Conservation (phyloP, 2,113 vertebrate species). For the Pyrgilauda ruficollis region DNA sequence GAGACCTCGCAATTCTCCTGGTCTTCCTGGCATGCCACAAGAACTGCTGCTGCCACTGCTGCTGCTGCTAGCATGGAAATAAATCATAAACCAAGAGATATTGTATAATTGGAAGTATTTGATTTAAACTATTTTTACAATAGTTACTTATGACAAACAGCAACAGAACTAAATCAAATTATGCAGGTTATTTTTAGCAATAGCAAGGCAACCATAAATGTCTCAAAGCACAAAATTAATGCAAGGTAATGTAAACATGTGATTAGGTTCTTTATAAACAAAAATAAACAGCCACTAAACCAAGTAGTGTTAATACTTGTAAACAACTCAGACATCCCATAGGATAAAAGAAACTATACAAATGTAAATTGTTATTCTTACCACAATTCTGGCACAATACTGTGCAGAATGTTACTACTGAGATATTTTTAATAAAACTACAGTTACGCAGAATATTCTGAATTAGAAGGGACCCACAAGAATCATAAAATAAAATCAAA, state of each 20-base stretch:
- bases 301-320: neutral
- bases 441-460: neutral
- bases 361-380: neutral
- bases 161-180: neutral
- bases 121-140: neutral
- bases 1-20: accelerated
- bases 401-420: neutral
- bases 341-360: neutral
- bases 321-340: neutral
- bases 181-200: neutral
- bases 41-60: neutral
- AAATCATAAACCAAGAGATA: neutral
- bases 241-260: neutral
- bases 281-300: neutral
- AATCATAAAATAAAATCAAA: neutral
- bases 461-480: neutral
- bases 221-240: neutral
- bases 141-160: neutral
- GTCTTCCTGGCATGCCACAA: neutral
- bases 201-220: neutral
- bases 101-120: neutral
- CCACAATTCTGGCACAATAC: neutral
- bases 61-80: neutral
- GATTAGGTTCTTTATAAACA: neutral
- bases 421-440: neutral